A percentile compares a stretch with the other conserved stretches of the same genome.
Evolutionary conservation across 2,113 vertebrate species (phyloP).

Genomic region (Heterotis niloticus): DNA sequence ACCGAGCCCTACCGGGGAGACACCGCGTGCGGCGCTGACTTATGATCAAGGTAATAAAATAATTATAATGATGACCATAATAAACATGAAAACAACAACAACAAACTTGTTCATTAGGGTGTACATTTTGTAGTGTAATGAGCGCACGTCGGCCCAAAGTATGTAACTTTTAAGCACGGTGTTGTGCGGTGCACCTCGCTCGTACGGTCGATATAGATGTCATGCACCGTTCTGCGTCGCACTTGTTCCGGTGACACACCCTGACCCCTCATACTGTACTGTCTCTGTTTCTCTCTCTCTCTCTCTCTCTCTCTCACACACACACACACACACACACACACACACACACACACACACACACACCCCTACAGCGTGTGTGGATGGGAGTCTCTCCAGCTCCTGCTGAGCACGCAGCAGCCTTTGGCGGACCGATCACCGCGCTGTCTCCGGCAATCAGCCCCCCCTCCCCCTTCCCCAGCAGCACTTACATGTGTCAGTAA

Average conservation of each 20-base stretch:
- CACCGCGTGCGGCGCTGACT: background rate
- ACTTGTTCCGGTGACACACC: too few relatives aligned
- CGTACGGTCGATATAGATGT: too few relatives aligned
- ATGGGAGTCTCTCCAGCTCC: background rate
- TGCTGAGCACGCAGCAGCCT: background rate
- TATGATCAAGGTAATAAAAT: constrained; percentile 8
- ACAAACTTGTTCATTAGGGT: background rate
- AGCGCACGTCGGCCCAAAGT: background rate
- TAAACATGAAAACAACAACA: constrained; percentile 11
- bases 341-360: background rate
- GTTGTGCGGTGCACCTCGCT: background rate
- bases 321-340: background rate
- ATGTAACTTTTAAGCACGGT: background rate
- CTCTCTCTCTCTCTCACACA: background rate
- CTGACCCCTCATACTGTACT: too few relatives aligned
- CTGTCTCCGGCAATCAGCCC: background rate
- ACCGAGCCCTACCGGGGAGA: background rate
- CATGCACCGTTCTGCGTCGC: background rate
- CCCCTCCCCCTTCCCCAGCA: background rate
- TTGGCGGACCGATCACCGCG: background rate
- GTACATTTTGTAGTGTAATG: background rate
- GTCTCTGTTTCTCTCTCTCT: background rate
- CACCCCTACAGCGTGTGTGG: background rate
- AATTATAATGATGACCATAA: constrained; percentile 17
- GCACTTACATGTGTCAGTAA: constrained; percentile 17